phyloP scores from a whole-genome alignment of 2,797 vertebrate species.

The Platyrinchus mystaceus region DNA sequence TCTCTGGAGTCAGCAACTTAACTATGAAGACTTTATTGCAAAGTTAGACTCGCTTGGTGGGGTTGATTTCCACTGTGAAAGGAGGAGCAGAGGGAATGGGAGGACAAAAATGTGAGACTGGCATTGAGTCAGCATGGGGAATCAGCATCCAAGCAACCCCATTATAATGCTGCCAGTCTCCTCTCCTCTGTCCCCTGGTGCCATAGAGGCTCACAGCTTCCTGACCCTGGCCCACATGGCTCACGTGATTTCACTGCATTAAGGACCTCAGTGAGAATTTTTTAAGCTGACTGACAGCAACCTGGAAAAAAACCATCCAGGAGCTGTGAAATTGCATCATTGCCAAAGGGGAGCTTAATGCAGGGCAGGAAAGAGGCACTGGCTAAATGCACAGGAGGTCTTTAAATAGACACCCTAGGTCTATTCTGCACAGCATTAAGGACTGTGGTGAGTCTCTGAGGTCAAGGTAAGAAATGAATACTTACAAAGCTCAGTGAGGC shows the following conservation, averaged over 20 bases:
- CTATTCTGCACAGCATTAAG: not conserved
- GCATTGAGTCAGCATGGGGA: not conserved
- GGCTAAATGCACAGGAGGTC: not conserved
- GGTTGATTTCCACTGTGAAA: not conserved
- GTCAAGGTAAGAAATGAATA: slow-evolving; percentile 13
- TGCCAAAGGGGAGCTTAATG: not conserved
- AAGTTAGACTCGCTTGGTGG: not conserved
- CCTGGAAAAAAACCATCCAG: not conserved
- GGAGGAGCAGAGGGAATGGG: not conserved
- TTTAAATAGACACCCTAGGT: not conserved
- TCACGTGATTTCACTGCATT: slow-evolving; percentile 22
- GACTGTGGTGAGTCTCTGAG: not conserved
- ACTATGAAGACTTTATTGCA: not conserved
- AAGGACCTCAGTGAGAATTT: slow-evolving; percentile 33
- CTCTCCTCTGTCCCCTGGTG: not conserved
- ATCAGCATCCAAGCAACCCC: not conserved
- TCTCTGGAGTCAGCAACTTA: slow-evolving; percentile 35
- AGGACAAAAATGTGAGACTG: not conserved
- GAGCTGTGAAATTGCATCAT: not conserved
- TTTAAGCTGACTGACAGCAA: slow-evolving; percentile 54
- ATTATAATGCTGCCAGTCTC: not conserved
- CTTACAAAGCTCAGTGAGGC: not conserved
- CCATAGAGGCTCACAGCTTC: not conserved
- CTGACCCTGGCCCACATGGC: not conserved
- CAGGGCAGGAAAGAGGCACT: not conserved